Evolutionary conservation across 92 coral and sea anemone species (phyloP).

Genomic region (Actinostola sp.): DNA sequence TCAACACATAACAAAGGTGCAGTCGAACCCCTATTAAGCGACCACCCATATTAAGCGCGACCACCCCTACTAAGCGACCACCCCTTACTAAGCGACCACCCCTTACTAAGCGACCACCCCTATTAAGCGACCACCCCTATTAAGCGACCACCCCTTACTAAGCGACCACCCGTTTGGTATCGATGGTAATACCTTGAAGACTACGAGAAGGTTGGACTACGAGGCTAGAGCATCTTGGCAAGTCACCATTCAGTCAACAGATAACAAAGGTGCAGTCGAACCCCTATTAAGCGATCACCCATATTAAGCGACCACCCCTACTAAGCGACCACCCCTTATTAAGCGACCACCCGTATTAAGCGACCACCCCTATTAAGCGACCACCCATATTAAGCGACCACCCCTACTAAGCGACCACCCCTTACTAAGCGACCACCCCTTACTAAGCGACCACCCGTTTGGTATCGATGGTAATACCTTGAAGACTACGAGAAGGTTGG

Average conservation of each 20-base stretch:
- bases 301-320: not conserved
- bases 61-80: not conserved
- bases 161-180: conserved; percentile 66
- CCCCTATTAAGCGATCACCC: not conserved
- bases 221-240: conserved; percentile 65
- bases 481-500: conserved; percentile 80
- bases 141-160: not conserved
- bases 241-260: conserved; percentile 74
- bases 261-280: conserved; percentile 55
- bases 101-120: not conserved
- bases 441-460: conserved; percentile 71
- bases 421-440: not conserved
- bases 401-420: not conserved
- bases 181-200: conserved; percentile 65
- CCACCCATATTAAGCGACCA: not conserved
- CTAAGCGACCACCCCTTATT: not conserved
- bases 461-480: conserved; percentile 55
- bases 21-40: not conserved
- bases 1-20: conserved; percentile 80
- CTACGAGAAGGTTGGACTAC: conserved; percentile 80
- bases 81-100: not conserved
- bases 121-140: not conserved
- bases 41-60: not conserved
- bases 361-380: not conserved
- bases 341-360: not conserved